phyloP scores from a whole-genome alignment of 2,797 vertebrate species.

The Sebastolobus alascanus region DNA sequence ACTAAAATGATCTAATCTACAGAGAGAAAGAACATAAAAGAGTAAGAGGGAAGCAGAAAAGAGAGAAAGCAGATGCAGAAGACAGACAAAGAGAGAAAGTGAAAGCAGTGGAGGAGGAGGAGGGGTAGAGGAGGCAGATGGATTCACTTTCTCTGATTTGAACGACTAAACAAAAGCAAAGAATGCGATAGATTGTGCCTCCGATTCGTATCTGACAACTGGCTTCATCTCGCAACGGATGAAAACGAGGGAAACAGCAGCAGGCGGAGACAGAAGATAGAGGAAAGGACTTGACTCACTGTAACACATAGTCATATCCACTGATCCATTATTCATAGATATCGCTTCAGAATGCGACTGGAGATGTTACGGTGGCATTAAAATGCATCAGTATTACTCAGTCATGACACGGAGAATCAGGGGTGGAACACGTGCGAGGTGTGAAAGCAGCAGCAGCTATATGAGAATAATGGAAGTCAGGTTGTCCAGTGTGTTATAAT shows the following conservation, averaged over 20 bases:
- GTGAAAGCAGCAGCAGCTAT: slow-evolving; percentile 33
- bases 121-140: slow-evolving; percentile 47
- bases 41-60: neutral
- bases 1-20: slow-evolving; percentile 14
- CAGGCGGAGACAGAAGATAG: slow-evolving; percentile 53
- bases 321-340: slow-evolving; percentile 78
- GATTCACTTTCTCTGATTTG: slow-evolving; percentile 44
- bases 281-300: slow-evolving; percentile 65
- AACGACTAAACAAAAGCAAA: slow-evolving; percentile 52
- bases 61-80: slow-evolving; percentile 37
- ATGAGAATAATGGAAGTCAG: slow-evolving; percentile 17
- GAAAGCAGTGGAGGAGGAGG: slow-evolving; percentile 22
- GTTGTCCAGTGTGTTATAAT: neutral
- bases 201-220: slow-evolving; percentile 55
- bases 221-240: slow-evolving; percentile 40
- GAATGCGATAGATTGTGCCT: slow-evolving; percentile 44
- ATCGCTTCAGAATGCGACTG: slow-evolving; percentile 70
- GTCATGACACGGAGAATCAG: slow-evolving; percentile 65
- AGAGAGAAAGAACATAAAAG: slow-evolving; percentile 13
- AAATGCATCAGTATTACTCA: slow-evolving; percentile 74
- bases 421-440: slow-evolving; percentile 42
- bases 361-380: slow-evolving; percentile 70
- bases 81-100: slow-evolving; percentile 19
- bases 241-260: slow-evolving; percentile 46
- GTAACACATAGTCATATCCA: slow-evolving; percentile 70